Conservation (phyloP, 2,113 vertebrate genomes). For the Centrocercus urophasianus region DNA sequence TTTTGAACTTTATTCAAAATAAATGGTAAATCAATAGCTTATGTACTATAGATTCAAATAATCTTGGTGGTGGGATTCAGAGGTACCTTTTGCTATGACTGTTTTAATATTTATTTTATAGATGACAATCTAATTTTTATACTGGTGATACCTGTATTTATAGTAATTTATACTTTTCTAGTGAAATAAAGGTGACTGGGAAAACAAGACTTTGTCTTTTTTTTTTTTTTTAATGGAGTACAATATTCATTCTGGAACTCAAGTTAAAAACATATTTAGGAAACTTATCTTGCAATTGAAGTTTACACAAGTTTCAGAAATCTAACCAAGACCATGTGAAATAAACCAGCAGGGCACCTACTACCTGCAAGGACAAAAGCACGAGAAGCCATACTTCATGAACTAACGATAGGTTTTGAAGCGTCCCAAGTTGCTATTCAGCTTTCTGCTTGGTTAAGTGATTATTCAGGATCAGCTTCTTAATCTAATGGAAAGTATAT, state of each 20-base stretch:
- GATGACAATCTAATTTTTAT: conserved; percentile 77
- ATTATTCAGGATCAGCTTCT: neutral
- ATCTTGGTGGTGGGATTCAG: conserved; percentile 57
- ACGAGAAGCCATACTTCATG: neutral
- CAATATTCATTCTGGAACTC: neutral
- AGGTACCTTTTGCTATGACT: conserved; percentile 55
- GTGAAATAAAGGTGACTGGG: conserved; percentile 82
- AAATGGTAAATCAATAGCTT: conserved; percentile 23
- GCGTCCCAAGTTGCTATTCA: neutral
- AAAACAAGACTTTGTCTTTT: neutral
- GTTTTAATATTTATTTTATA: conserved; percentile 77
- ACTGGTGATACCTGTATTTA: conserved; percentile 79
- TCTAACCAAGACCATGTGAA: neutral
- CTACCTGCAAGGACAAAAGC: neutral
- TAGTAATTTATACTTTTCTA: conserved; percentile 81
- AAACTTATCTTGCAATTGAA: neutral
- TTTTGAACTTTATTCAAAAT: conserved; percentile 45
- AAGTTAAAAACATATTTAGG: neutral
- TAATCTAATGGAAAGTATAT: neutral
- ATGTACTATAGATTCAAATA: conserved; percentile 38
- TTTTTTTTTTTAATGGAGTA: neutral
- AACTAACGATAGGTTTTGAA: neutral
- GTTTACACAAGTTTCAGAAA: neutral
- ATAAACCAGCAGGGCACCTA: neutral
- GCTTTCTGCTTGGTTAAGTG: neutral